Base-by-base conservation (phyloP, 2,888 invertebrate species). In the Cryptocephalus primarius region DNA sequence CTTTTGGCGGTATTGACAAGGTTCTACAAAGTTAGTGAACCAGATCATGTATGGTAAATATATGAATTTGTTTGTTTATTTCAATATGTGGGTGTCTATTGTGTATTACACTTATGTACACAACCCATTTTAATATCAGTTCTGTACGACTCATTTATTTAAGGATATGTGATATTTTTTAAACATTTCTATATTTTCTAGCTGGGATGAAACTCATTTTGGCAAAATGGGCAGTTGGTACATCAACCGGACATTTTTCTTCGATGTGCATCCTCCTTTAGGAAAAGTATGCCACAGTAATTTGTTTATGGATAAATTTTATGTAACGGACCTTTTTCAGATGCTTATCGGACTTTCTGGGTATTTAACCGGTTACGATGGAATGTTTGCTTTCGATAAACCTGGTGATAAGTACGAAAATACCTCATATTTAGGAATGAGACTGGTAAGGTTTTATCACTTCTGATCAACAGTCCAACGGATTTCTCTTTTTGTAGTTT, bases 151-250 rank as follows among this genome's bases (percentile, higher is more conserved):
- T 6, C 22, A 22, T 32, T 9, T 39, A 33, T 45, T 50, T 50
- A 43, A 39, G 33, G n/a, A 33, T 9, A 33, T 46, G 33, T 38
- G n/a, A 44, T 44, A 34, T 33, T 47, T 49, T 47, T 49, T 45
- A 49, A n/a, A n/a, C 2, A 32, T 22, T 75, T 75, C 32, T 38
- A 33, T 39, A n/a, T 36, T n/a, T 64, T 62, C 60, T 64, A 89
- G 89, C 66, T 93, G 93, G 93, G 96, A 96, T 74, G 96, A 96
- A 76, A 95, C 95, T 32, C 96, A 96, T 74, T 96, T 96, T 77
- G 95, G 95, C 1, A 96, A 96, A 78, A 95, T 96, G 93, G 93
- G 89, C 1, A 93, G 92, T 65, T 96, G 94, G 93, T 96, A 96
- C 64, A 94, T 96, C 54, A 96, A 95, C 61, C 78, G 91, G 56